phyloP scores from a whole-genome alignment of 1,140 invertebrate genomes.

The Drosophila quadrilineata region DNA sequence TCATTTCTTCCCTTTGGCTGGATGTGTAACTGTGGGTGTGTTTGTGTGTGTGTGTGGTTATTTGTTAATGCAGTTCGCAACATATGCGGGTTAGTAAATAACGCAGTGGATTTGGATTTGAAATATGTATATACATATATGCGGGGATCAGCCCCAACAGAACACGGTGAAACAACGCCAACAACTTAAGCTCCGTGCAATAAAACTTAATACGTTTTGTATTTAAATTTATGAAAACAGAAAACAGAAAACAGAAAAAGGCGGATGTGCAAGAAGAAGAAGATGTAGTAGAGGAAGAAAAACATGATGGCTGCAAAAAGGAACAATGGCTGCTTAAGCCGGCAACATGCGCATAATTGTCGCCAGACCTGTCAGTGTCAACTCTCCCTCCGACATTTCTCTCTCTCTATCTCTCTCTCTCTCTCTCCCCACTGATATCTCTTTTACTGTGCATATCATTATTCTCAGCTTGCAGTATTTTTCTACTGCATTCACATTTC shows the following conservation, averaged over 20 bases:
- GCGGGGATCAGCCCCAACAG: neutral
- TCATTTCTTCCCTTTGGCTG: neutral
- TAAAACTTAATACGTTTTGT: slow-evolving; percentile 80
- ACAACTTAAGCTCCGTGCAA: slow-evolving; percentile 70
- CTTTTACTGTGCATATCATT: neutral
- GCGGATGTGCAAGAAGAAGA: no score
- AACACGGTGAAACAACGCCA: slow-evolving; percentile 1
- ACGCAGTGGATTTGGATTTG: slow-evolving; percentile 63
- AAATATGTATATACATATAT: slow-evolving; percentile 7
- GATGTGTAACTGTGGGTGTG: no score
- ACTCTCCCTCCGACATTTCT: neutral
- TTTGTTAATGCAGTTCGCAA: slow-evolving; percentile 15
- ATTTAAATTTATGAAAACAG: slow-evolving; percentile 80
- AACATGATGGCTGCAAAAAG: slow-evolving; percentile 38
- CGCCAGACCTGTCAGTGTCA: slow-evolving; percentile 44
- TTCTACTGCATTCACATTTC: neutral
- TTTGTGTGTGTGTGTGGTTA: neutral
- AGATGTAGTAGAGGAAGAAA: no score
- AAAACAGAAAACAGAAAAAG: no score
- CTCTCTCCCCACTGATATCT: neutral
- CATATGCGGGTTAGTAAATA: slow-evolving; percentile 71
- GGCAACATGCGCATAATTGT: slow-evolving; percentile 78
- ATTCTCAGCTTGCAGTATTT: neutral
- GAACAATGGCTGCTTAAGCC: slow-evolving; percentile 77
- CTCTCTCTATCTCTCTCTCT: neutral